Conservation (phyloP, 2,113 vertebrate species). For the Leuciscus idus region DNA sequence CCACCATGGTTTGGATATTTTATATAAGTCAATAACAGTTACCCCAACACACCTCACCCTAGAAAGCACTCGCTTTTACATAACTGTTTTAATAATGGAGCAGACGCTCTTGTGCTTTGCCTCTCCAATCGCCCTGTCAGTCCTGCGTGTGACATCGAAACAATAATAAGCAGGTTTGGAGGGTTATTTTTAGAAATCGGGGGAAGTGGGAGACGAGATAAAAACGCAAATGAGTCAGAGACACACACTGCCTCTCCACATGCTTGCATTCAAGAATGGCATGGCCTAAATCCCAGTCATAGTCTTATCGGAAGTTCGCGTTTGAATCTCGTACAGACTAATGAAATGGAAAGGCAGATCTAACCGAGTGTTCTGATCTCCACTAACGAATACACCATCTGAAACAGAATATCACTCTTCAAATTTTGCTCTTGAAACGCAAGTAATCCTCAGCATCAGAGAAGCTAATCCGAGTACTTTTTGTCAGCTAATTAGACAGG, state of each 20-base stretch:
- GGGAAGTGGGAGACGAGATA: slow-evolving; percentile 54
- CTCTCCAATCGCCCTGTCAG: slow-evolving; percentile 57
- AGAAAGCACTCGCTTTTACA: slow-evolving; percentile 58
- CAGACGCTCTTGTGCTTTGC: slow-evolving; percentile 50
- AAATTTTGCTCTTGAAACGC: background rate
- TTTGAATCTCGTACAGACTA: background rate
- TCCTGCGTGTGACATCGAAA: slow-evolving; percentile 57
- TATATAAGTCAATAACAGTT: slow-evolving; percentile 2
- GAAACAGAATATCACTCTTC: slow-evolving; percentile 2
- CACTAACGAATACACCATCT: background rate
- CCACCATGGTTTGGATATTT: background rate
- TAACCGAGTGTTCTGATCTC: slow-evolving; percentile 14
- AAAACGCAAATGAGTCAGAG: slow-evolving; percentile 56
- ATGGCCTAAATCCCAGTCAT: slow-evolving; percentile 35
- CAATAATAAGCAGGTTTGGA: slow-evolving; percentile 60
- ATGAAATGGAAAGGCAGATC: background rate
- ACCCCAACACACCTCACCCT: slow-evolving; percentile 19
- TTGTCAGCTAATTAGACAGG: slow-evolving; percentile 36
- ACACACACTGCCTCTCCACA: slow-evolving; percentile 63
- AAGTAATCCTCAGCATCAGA: slow-evolving; percentile 37
- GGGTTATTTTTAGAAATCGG: slow-evolving; percentile 60
- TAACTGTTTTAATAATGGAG: slow-evolving; percentile 70
- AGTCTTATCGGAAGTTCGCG: slow-evolving; percentile 25
- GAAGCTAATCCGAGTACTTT: background rate
- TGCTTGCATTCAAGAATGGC: slow-evolving; percentile 56